phyloP scores from a whole-genome alignment of 2,113 vertebrate genomes.

The Otus sunia region DNA sequence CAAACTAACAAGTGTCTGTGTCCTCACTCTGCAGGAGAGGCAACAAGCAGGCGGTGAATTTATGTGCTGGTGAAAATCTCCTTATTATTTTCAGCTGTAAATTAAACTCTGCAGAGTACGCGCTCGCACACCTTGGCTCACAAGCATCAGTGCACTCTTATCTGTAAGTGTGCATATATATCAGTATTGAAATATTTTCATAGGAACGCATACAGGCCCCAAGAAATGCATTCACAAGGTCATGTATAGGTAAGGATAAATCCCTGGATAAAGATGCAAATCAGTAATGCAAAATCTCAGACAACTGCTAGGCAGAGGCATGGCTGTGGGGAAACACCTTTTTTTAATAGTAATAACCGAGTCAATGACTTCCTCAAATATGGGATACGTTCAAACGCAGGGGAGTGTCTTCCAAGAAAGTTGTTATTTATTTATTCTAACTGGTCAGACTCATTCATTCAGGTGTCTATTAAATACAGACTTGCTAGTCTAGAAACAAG shows the following conservation, averaged over 20 bases:
- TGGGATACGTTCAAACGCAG: accelerated
- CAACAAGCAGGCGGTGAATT: not conserved
- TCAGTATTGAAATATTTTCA: accelerated
- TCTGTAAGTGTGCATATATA: not conserved
- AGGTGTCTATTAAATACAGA: not conserved
- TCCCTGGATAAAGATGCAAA: not conserved
- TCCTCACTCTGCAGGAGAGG: slow-evolving; percentile 1
- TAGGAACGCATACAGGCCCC: not conserved
- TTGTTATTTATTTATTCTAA: not conserved
- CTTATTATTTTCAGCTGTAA: slow-evolving; percentile 51
- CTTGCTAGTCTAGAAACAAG: not conserved
- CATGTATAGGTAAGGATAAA: not conserved
- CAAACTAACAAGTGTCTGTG: slow-evolving; percentile 33
- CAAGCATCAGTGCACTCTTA: not conserved
- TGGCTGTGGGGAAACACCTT: not conserved
- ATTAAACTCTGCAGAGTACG: not conserved
- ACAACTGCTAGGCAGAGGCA: not conserved
- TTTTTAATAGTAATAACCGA: not conserved
- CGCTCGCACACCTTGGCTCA: not conserved
- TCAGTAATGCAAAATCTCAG: not conserved
- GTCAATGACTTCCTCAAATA: not conserved
- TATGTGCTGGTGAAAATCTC: slow-evolving; percentile 6
- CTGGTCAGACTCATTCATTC: not conserved
- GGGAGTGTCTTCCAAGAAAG: not conserved
- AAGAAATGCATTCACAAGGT: not conserved